Percentiles rank a stretch among this genome's conserved stretches.
These are phyloP conservation scores for Exephanes ischioxanthus DNA, from an alignment of 2,888 invertebrate genomes.

Conservation along the genomic window DNA sequence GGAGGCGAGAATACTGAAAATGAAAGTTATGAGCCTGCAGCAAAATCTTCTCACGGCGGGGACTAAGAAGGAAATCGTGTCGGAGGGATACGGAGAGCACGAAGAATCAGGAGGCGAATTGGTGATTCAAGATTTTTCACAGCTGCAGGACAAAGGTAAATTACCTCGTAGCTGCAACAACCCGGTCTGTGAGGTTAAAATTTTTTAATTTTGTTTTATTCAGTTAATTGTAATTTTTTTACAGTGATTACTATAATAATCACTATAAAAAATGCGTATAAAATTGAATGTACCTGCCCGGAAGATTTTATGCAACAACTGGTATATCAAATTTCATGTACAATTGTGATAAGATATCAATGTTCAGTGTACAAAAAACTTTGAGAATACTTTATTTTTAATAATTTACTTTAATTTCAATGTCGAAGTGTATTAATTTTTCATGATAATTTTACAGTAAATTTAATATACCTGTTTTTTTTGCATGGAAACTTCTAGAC, in stretches of 20 bases:
- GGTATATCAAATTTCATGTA: too few species aligned
- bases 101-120: slow-evolving; percentile 76
- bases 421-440: too few species aligned
- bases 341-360: too few species aligned
- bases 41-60: slow-evolving; percentile 84
- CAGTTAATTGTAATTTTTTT: not conserved
- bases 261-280: too few species aligned
- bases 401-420: too few species aligned
- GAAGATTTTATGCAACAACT: too few species aligned
- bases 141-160: slow-evolving; percentile 83
- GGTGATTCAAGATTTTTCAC: slow-evolving; percentile 78
- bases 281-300: too few species aligned
- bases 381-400: too few species aligned
- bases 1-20: slow-evolving; percentile 86
- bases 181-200: not conserved
- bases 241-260: not conserved
- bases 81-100: slow-evolving; percentile 86
- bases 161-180: not conserved
- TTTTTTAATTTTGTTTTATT: not conserved
- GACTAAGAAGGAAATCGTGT: slow-evolving; percentile 85
- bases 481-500: too few species aligned
- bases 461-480: too few species aligned
- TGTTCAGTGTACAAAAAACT: too few species aligned
- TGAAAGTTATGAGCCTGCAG: slow-evolving; percentile 87
- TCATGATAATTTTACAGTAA: too few species aligned